Conservation (phyloP, 2,113 vertebrate genomes). For the Panthera tigris region DNA sequence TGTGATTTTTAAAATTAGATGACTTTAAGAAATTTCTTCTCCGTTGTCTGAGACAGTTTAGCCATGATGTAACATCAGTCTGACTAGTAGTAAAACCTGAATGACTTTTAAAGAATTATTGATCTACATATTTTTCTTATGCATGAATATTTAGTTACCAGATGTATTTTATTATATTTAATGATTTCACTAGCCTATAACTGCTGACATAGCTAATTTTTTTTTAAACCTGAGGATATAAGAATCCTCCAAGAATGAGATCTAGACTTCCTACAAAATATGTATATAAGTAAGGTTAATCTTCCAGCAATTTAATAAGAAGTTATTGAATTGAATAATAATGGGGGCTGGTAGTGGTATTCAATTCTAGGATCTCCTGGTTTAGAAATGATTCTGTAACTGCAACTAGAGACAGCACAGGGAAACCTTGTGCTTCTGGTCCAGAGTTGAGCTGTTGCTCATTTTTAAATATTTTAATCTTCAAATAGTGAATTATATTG, state of each 20-base stretch:
- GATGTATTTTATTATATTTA: slow-evolving; percentile 4
- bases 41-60: slow-evolving; percentile 14
- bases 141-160: not conserved
- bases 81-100: not conserved
- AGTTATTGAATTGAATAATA: slow-evolving; percentile 26
- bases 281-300: not conserved
- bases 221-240: not conserved
- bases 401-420: not conserved
- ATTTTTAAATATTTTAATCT: slow-evolving; percentile 31
- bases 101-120: not conserved
- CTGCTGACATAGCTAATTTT: slow-evolving; percentile 10
- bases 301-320: slow-evolving; percentile 3
- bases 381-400: not conserved
- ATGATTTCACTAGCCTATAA: not conserved
- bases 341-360: not conserved
- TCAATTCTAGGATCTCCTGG: not conserved
- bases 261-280: not conserved
- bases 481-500: slow-evolving; percentile 21
- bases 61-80: not conserved
- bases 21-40: slow-evolving; percentile 22
- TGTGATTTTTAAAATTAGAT: not conserved
- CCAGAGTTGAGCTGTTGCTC: not conserved
- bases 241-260: not conserved
- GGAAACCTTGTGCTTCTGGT: not conserved
- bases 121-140: not conserved